Percentiles rank a stretch among this genome's conserved stretches.
phyloP scores from a whole-genome alignment of 2,797 vertebrate genomes.

The Melanogrammus aeglefinus region DNA sequence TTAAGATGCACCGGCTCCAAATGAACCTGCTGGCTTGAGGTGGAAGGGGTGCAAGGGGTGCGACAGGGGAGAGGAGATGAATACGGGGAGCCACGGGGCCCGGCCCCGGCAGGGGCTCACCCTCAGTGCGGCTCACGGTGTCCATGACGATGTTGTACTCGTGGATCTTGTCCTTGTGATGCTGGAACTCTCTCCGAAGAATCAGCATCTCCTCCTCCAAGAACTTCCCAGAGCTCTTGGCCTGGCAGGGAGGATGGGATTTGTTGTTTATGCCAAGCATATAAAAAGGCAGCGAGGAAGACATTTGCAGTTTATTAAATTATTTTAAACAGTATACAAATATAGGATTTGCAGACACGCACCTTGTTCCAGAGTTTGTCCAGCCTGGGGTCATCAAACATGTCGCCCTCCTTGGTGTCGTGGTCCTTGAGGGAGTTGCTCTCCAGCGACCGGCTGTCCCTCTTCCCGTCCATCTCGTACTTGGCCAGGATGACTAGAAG shows the following conservation, averaged over 20 bases:
- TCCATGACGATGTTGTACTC: slow-evolving; percentile 93
- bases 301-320: background rate
- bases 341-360: slow-evolving; percentile 18
- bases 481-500: slow-evolving; percentile 88
- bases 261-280: background rate
- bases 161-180: slow-evolving; percentile 88
- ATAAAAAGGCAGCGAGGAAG: background rate
- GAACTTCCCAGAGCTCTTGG: slow-evolving; percentile 89
- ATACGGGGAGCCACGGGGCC: background rate
- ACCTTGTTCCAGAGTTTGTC: slow-evolving; percentile 98
- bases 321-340: background rate
- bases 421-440: slow-evolving; percentile 83
- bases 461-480: slow-evolving; percentile 91
- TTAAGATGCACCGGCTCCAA: background rate
- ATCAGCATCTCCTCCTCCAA: slow-evolving; percentile 84
- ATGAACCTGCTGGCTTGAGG: background rate
- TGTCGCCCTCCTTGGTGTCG: slow-evolving; percentile 75
- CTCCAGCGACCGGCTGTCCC: slow-evolving; percentile 75
- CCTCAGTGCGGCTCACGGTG: slow-evolving; percentile 86
- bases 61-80: background rate
- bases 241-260: slow-evolving; percentile 67
- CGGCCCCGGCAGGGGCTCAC: slow-evolving; percentile 60
- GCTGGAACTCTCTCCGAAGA: slow-evolving; percentile 88
- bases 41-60: background rate
- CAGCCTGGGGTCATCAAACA: slow-evolving; percentile 86